Percentiles rank a stretch among this genome's conserved stretches.
These are phyloP conservation scores for Mionectes macconnelli DNA, from an alignment of 2,113 vertebrate genomes.

Conservation along the genomic window DNA sequence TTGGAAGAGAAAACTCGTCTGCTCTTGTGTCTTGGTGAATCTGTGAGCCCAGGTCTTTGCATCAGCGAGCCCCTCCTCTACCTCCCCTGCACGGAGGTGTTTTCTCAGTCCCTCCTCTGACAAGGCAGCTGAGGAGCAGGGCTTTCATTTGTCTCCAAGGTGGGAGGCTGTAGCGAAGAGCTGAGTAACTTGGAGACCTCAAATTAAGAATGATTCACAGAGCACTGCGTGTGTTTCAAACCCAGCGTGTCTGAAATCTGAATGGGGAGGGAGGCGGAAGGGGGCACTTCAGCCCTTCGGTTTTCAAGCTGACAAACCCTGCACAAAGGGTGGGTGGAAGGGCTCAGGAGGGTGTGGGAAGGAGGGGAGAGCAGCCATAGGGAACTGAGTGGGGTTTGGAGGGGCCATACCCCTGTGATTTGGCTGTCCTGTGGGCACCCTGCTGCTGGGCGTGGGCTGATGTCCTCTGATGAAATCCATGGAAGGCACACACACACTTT, in stretches of 20 bases:
- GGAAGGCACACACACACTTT: accelerated
- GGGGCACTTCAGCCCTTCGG: not conserved
- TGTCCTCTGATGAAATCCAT: accelerated
- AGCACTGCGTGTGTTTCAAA: not conserved
- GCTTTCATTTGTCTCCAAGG: constrained; percentile 11
- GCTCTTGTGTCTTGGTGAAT: not conserved
- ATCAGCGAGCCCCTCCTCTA: not conserved
- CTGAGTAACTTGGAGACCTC: not conserved
- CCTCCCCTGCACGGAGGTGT: not conserved
- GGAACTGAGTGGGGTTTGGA: not conserved
- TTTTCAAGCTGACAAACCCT: not conserved
- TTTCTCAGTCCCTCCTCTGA: not conserved
- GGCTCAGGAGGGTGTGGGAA: not conserved
- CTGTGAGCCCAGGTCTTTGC: not conserved
- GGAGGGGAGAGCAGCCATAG: not conserved
- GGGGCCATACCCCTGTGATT: not conserved
- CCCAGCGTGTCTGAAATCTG: not conserved
- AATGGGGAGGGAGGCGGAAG: not conserved
- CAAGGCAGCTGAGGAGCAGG: constrained; percentile 8
- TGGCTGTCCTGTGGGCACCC: not conserved
- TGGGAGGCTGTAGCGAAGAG: constrained; percentile 25
- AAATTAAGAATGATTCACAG: constrained; percentile 40
- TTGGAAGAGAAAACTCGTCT: not conserved
- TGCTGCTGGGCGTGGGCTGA: not conserved
- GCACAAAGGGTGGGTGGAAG: not conserved